Base-by-base conservation (phyloP, 2,113 vertebrate species). In the Trematocara nigrifrons region DNA sequence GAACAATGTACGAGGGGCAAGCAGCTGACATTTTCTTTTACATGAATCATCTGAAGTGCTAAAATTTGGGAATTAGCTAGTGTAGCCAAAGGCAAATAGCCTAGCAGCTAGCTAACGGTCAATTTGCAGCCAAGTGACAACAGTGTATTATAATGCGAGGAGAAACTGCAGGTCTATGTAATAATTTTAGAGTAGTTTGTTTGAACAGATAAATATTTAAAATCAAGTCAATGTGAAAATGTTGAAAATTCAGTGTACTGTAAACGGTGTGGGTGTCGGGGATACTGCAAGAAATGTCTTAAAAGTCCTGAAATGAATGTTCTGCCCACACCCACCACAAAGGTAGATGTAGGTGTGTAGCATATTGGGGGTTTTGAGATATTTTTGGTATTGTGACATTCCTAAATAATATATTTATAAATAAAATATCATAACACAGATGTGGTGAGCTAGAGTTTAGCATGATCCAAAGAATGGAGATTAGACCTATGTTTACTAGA, bases 181-280 rank as follows among this genome's bases (percentile, higher is more conserved):
- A n/a, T 31, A 31, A 26, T 71, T 71, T 26, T 45, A 38, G 10
- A 69, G 61, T 40, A 10, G 31, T 35, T 35, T 47, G 40, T 45
- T 47, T 16, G 1, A 45, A 71, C 40, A 71, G 20, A 45, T 45
- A 71, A 45, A 71, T 45, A 45, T 45, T 26, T 71, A 26, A 71
- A 45, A 71, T 45, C 20, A 29, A 71, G 20, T 71, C 66, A 15
- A 26, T 71, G 38, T 26, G 20, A 45, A 71, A 26, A 71, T 45
- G 38, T 71, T 71, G 38, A 45, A 6, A 45, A 16, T 45, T 64
- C 1, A 64, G 59, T 18, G 18, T 38, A 64, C 18, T 12, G 18
- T 64, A 38, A 64, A 38, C 2, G 1, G 4, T 64, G 59, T 38
- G 33, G 16, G 0, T 64, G 31, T 38, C 4, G 0, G 31, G 59